Percentiles rank a stretch among this genome's conserved stretches.
Evolutionary conservation across 2,113 vertebrate genomes (phyloP).

Genomic region (Oophaga pumilio): DNA sequence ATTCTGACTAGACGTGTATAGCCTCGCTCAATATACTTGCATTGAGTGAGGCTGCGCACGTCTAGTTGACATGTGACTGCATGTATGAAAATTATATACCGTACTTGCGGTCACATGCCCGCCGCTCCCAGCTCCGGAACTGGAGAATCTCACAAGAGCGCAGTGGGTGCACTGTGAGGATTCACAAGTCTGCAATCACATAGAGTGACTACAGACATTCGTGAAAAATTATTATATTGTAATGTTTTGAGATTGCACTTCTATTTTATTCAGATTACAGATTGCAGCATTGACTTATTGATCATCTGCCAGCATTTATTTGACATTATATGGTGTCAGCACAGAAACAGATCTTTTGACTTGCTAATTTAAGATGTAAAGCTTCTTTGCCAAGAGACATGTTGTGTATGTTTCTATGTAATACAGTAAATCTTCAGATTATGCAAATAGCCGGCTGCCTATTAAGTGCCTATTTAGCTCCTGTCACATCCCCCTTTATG

Average conservation of each 20-base stretch:
- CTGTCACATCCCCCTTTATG: background rate
- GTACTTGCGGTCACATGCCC: no score
- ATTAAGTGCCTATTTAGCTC: background rate
- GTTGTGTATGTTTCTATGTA: conserved; percentile 32
- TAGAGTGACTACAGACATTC: background rate
- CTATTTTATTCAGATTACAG: conserved; percentile 46
- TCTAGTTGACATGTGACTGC: no score
- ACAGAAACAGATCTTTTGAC: conserved; percentile 50
- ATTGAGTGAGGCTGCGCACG: no score
- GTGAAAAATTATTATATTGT: conserved; percentile 19
- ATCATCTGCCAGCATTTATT: conserved; percentile 41
- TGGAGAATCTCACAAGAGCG: no score
- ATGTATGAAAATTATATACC: no score
- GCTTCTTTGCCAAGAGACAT: conserved; percentile 35
- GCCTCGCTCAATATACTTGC: no score
- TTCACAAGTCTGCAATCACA: no score
- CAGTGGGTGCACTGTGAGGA: no score
- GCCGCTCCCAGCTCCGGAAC: no score
- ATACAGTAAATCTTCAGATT: conserved; percentile 31
- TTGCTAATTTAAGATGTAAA: conserved; percentile 51
- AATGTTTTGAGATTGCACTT: conserved; percentile 10
- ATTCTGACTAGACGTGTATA: no score
- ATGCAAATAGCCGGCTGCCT: conserved; percentile 31
- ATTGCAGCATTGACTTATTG: conserved; percentile 33
- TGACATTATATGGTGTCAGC: conserved; percentile 46